A percentile compares a stretch with the other conserved stretches of the same genome.
These are phyloP conservation scores for Athene cunicularia DNA, from an alignment of 2,113 vertebrate genomes.

Conservation along the genomic window DNA sequence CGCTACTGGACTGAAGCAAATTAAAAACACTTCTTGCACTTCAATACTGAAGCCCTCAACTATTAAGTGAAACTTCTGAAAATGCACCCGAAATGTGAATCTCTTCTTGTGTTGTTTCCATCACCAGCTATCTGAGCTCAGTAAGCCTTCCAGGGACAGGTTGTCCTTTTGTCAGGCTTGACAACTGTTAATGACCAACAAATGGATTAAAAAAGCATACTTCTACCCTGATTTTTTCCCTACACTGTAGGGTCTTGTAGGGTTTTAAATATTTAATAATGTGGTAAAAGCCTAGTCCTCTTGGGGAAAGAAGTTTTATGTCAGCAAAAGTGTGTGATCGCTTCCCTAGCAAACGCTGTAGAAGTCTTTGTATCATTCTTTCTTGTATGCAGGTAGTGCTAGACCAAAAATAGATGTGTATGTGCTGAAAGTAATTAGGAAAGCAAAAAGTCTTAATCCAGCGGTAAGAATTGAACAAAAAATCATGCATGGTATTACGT, in stretches of 20 bases:
- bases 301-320: not conserved
- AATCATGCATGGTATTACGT: not conserved
- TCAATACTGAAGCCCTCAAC: not conserved
- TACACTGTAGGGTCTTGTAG: not conserved
- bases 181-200: not conserved
- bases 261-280: slow-evolving; percentile 23
- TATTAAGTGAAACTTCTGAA: not conserved
- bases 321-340: not conserved
- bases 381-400: not conserved
- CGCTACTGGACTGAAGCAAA: not conserved
- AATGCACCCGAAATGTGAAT: not conserved
- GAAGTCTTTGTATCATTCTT: not conserved
- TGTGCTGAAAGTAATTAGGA: not conserved
- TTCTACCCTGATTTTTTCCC: not conserved
- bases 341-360: not conserved
- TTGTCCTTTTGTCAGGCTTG: not conserved
- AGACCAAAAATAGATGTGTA: not conserved
- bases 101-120: not conserved
- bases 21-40: not conserved
- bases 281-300: not conserved
- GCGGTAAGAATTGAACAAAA: not conserved
- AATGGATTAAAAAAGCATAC: not conserved
- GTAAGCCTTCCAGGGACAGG: not conserved
- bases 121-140: not conserved
- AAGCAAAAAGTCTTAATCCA: not conserved